Evolutionary conservation across 2,888 invertebrate species (phyloP), one percentile per base, ranked within the genome.

Genomic region (Hydriomena furcata): DNA sequence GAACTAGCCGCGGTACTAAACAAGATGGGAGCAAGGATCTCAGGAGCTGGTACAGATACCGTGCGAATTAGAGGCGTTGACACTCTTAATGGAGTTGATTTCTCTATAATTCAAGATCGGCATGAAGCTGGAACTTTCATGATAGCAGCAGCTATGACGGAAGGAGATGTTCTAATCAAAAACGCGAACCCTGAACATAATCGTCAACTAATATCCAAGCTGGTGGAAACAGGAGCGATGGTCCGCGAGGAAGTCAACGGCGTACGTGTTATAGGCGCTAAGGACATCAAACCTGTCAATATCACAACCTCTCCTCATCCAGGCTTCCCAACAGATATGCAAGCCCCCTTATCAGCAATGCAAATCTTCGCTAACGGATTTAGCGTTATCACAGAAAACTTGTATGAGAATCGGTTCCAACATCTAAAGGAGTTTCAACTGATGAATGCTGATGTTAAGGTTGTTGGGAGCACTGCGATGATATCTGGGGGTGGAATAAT

Each of bases 51-150:
- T 0, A 35, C 53, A 5, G 42, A 51, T 0, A 8, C 28, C 0
- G 37, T 58, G 24, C 7, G 7, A n/a, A 55, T 58, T 6, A 8
- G 11, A 30, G 58, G 58, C 1, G 53, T 58, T 4, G 11, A 42
- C 1, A 7, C 8, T 8, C 34, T 58, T 3, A 27, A 31, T 21
- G 55, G 48, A 7, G 38, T 36, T 7, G 21, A 48, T 24, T 52
- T 54, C 12, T 20, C 8, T 0, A 44, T 58, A 17, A 23, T 43
- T 1, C 58, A 54, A 21, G 60, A 61, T n/a, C 28, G 58, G 0
- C 49, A 52, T 5, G 60, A 58, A 44, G 54, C 58, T 1, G 60
- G 52, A 0, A 61, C 60, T 1, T 61, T 61, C 37, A 58, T 58
- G 58, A 52, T 61, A 23, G 58, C 61, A 0, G 60, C 57, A 10